Conservation (phyloP, 2,888 invertebrate genomes). For the Apotomis betuletana region DNA sequence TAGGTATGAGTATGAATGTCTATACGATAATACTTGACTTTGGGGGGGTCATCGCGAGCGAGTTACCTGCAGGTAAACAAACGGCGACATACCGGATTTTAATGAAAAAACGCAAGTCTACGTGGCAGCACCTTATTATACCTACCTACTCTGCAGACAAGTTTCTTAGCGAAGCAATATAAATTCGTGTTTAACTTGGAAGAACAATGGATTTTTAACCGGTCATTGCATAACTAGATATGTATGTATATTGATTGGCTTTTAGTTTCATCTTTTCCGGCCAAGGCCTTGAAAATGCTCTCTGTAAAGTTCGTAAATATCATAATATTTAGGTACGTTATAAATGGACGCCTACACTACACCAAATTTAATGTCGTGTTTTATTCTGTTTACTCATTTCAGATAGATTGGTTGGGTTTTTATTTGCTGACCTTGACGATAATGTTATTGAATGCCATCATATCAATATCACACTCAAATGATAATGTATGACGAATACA, state of each 20-base stretch:
- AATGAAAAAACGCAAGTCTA: slow-evolving; percentile 14
- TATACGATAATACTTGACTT: slow-evolving; percentile 29
- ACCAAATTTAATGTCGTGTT: neutral
- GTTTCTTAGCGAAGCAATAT: neutral
- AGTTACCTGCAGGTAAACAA: slow-evolving; percentile 24
- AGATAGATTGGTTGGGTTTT: slow-evolving; percentile 11
- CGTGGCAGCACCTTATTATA: neutral
- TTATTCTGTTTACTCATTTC: neutral
- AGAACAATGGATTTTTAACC: neutral
- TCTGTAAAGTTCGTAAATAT: no score
- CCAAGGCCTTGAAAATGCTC: neutral
- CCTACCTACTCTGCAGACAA: neutral
- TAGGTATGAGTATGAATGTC: neutral
- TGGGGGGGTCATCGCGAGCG: slow-evolving; percentile 29
- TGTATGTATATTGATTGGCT: neutral
- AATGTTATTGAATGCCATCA: slow-evolving; percentile 16
- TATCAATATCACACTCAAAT: neutral
- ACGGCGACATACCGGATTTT: slow-evolving; percentile 22
- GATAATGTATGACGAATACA: neutral
- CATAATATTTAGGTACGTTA: no score
- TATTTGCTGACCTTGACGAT: slow-evolving; percentile 18
- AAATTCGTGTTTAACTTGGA: neutral
- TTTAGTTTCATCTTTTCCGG: neutral
- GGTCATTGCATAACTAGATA: neutral
- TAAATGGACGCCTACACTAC: no score